phyloP scores from a whole-genome alignment of 1,140 invertebrate genomes.

The Macrobrachium nipponense region DNA sequence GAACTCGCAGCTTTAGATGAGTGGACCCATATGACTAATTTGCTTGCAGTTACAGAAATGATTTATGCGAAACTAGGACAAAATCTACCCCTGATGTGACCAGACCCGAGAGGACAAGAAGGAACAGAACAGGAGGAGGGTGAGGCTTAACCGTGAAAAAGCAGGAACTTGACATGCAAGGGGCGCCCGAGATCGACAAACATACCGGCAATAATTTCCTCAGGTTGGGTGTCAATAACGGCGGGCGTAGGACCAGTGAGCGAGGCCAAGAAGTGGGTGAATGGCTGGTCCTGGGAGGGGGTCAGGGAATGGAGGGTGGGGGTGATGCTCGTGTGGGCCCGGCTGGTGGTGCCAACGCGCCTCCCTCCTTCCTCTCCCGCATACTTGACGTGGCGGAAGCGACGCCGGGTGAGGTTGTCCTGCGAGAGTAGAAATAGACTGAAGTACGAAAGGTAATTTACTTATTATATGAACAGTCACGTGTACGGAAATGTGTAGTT shows the following conservation, averaged over 20 bases:
- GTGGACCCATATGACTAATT: no score
- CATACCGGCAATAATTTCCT: constrained; percentile 53
- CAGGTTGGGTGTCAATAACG: constrained; percentile 37
- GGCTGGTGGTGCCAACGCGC: neutral
- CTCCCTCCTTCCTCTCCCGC: neutral
- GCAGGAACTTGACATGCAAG: neutral
- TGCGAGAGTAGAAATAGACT: neutral
- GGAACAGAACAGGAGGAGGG: neutral
- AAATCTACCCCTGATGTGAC: no score
- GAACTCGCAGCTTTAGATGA: no score
- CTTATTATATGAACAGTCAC: no score
- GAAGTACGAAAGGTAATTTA: neutral
- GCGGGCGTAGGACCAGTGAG: constrained; percentile 35
- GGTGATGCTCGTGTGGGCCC: neutral
- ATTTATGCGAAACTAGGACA: no score
- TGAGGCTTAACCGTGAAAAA: neutral
- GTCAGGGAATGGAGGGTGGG: neutral
- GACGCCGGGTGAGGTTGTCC: constrained; percentile 49
- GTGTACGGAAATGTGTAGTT: no score
- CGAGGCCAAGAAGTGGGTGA: constrained; percentile 51
- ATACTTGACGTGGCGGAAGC: constrained; percentile 31
- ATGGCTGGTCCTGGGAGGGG: constrained; percentile 15
- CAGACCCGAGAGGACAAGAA: neutral
- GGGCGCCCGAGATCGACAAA: no score
- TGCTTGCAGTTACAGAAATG: no score